phyloP scores from a whole-genome alignment of 2,797 vertebrate species.

The Myiotriccus ornatus region DNA sequence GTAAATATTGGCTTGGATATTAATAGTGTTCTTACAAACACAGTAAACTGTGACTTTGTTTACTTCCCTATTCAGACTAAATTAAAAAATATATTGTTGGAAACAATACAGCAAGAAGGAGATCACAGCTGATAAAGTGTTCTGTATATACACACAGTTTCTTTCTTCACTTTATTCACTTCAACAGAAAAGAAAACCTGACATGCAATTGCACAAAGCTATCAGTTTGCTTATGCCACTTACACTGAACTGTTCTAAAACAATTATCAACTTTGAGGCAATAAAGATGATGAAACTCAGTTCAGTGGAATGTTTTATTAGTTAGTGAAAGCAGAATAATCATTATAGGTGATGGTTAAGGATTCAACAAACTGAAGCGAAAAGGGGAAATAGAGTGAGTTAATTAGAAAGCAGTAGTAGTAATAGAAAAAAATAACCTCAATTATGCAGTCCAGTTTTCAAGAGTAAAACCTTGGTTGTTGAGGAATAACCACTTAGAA shows the following conservation, averaged over 20 bases:
- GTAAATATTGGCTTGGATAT: slow-evolving; percentile 58
- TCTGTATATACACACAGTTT: neutral
- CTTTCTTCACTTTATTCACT: neutral
- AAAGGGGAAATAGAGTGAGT: neutral
- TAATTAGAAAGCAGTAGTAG: neutral
- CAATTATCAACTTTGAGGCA: neutral
- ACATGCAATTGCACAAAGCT: neutral
- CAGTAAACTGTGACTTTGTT: neutral
- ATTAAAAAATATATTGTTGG: slow-evolving; percentile 23
- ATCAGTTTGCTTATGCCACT: neutral
- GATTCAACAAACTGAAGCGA: neutral
- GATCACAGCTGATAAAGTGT: neutral
- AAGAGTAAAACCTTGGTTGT: neutral
- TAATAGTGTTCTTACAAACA: slow-evolving; percentile 24
- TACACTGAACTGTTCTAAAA: neutral
- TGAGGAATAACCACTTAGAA: neutral
- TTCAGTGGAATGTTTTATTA: neutral
- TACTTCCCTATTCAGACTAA: neutral
- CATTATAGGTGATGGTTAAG: neutral
- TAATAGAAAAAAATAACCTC: neutral
- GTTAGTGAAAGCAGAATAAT: neutral
- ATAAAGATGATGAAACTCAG: neutral
- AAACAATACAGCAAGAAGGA: neutral
- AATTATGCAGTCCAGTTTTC: neutral
- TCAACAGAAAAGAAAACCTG: neutral